Evolutionary conservation across 2,113 vertebrate species (phyloP), one percentile per base, ranked within the genome.

Genomic region (Chascanopsetta lugubris): DNA sequence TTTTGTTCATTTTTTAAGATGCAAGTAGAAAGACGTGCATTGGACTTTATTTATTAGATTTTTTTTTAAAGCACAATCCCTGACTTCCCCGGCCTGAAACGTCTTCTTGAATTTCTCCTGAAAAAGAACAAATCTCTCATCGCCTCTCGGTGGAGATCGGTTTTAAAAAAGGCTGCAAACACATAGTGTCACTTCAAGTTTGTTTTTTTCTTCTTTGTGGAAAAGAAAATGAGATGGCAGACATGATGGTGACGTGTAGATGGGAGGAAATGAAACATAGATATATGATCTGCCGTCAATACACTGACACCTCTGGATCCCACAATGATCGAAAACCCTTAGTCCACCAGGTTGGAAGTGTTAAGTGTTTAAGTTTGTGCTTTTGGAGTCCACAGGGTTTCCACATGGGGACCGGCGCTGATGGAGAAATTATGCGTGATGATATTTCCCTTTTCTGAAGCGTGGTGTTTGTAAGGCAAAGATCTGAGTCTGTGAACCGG

Each of bases 21-120:
- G 92, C 91, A 92, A 91, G 90, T 93, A 93, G 89, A 93, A 92
- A 93, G 88, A 93, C 92, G 92, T 93, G 92, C 92, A 92, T 91
- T 87, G 84, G 86, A 89, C 88, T 63, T 83, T 15, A 13, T 36
- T 36, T 30, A 5, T 4, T 30, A 5, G 4, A 5, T 30, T 30
- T 4, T 30, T 30, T 38, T 38, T 38, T 89, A 85, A 83, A 80
- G 85, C 84, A 83, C 87, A 88, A 86, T 86, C 89, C 85, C 84
- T 89, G 85, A 87, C 87, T 85, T 86, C 83, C n/a, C 87, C 74
- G 57, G 83, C 82, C 87, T 86, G 85, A 87, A 87, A 76, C 86
- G 77, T 79, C 61, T 88, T 80, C 61, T 61, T 87, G 76, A 72
- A 75, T 71, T 77, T 82, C 75, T 80, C 69, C 61, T 81, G 78